phyloP scores from a whole-genome alignment of 2,797 vertebrate genomes.

The Echiichthys vipera region DNA sequence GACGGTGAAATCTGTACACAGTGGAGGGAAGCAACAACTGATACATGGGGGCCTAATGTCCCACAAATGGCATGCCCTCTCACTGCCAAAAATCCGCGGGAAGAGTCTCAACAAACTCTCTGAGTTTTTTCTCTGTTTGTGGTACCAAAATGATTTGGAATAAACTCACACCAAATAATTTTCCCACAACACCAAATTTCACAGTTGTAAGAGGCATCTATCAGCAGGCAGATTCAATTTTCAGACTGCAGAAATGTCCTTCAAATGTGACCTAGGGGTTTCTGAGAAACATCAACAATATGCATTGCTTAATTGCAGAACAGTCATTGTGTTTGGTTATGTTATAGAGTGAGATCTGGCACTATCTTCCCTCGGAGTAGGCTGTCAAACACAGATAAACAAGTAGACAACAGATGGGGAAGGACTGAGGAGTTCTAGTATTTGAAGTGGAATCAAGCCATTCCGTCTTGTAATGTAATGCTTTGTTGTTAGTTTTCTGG shows the following conservation, averaged over 20 bases:
- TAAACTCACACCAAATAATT: too few relatives aligned
- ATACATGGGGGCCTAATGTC: too few relatives aligned
- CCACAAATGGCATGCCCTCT: too few relatives aligned
- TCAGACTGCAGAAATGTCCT: slow-evolving; percentile 13
- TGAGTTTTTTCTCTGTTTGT: too few relatives aligned
- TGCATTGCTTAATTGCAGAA: slow-evolving; percentile 31
- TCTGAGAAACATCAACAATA: slow-evolving; percentile 23
- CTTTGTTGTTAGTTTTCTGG: not conserved
- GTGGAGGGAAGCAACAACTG: too few relatives aligned
- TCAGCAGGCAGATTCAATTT: slow-evolving; percentile 13
- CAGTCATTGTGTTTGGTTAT: slow-evolving; percentile 12
- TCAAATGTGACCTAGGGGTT: slow-evolving; percentile 19
- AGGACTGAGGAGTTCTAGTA: not conserved
- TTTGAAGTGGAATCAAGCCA: not conserved
- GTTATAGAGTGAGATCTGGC: not conserved
- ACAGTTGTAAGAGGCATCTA: not conserved
- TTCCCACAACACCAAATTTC: too few relatives aligned
- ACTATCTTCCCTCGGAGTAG: not conserved
- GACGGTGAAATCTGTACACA: too few relatives aligned
- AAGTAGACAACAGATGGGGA: slow-evolving; percentile 27
- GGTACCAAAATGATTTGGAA: too few relatives aligned
- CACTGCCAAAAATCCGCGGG: too few relatives aligned
- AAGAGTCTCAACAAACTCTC: too few relatives aligned
- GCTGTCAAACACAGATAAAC: slow-evolving; percentile 28
- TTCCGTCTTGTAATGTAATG: not conserved